Conservation (phyloP, 2,888 invertebrate species). For the Cheilosia impressa region DNA sequence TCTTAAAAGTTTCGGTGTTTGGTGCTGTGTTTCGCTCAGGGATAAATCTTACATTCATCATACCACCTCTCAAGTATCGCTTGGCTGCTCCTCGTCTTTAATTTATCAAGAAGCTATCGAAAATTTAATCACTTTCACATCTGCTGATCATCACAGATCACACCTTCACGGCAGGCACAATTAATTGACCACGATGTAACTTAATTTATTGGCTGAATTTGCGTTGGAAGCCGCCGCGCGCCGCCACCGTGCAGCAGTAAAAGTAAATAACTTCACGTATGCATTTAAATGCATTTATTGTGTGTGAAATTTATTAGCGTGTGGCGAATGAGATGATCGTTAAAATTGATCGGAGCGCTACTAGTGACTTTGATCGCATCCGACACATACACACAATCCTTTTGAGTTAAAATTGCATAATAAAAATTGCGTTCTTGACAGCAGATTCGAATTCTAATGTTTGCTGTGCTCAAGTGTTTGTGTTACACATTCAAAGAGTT, state of each 20-base stretch:
- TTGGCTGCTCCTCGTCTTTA: too few relatives aligned
- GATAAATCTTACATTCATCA: not conserved
- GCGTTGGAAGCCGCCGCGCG: conserved; percentile 13
- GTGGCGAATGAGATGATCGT: conserved; percentile 61
- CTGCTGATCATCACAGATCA: conserved; percentile 38
- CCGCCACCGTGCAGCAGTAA: conserved; percentile 34
- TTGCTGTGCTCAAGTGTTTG: not conserved
- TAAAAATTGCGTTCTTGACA: too few relatives aligned
- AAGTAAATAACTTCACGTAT: conserved; percentile 68
- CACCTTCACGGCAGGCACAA: conserved; percentile 56
- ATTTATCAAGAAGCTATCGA: conserved; percentile 7
- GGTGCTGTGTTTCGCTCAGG: not conserved
- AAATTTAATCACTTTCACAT: conserved; percentile 40
- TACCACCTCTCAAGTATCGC: too few relatives aligned
- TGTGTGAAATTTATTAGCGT: conserved; percentile 68
- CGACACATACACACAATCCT: conserved; percentile 40
- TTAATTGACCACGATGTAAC: conserved; percentile 61
- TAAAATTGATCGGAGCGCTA: conserved; percentile 63
- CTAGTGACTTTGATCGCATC: conserved; percentile 62
- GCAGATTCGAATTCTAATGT: not conserved
- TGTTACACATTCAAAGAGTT: too few relatives aligned
- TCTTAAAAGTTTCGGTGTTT: not conserved
- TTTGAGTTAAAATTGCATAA: not conserved
- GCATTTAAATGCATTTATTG: conserved; percentile 73
- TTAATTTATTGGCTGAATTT: conserved; percentile 55